Conservation (phyloP, 1,140 invertebrate species). For the Pemphigus obesinymphae region DNA sequence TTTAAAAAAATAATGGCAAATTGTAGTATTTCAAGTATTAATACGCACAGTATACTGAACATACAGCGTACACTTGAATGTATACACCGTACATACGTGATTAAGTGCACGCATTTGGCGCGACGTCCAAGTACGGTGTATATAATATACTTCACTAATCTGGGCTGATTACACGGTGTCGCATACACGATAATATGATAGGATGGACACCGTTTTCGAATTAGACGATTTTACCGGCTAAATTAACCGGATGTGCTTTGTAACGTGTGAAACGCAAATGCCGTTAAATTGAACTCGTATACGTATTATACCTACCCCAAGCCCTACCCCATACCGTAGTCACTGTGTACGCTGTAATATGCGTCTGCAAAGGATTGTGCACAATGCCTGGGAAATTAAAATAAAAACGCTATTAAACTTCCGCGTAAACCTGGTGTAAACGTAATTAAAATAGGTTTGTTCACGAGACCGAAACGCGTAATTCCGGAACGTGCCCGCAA, state of each 20-base stretch:
- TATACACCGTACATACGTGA: neutral
- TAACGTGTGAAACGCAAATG: constrained; percentile 8
- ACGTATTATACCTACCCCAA: neutral
- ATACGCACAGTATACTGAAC: too few relatives aligned
- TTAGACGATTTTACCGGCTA: neutral
- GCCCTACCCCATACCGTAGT: too few relatives aligned
- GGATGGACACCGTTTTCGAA: neutral
- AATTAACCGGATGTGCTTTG: constrained; percentile 20
- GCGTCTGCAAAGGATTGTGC: neutral
- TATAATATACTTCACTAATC: neutral
- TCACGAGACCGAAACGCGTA: too few relatives aligned
- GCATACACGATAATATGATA: neutral
- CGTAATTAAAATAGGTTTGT: neutral
- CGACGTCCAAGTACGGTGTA: neutral
- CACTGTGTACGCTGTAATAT: too few relatives aligned
- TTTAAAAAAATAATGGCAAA: too few relatives aligned
- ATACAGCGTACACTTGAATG: too few relatives aligned
- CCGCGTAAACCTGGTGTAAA: neutral
- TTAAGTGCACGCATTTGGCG: neutral
- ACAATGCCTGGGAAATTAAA: neutral
- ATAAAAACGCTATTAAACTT: neutral
- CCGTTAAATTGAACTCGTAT: neutral
- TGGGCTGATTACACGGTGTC: neutral
- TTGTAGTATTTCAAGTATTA: too few relatives aligned
- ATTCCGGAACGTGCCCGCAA: too few relatives aligned